Percentiles rank a stretch among this genome's conserved stretches.
These are phyloP conservation scores for Lepus americanus DNA, from an alignment of 2,113 vertebrate genomes.

Conservation along the genomic window DNA sequence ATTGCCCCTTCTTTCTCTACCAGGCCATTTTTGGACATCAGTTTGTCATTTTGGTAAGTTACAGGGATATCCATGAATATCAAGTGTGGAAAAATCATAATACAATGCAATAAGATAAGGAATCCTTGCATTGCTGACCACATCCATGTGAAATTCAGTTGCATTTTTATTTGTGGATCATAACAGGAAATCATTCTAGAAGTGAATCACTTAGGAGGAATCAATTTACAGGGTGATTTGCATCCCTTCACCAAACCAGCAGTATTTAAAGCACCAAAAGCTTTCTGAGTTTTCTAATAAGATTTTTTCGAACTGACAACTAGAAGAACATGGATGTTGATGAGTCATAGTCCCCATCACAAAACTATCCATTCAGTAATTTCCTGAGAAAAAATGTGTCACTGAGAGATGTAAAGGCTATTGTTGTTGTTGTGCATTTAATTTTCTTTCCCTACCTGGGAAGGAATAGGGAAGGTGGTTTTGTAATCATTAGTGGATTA, in stretches of 20 bases:
- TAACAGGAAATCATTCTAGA: constrained; percentile 29
- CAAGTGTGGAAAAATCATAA: constrained; percentile 25
- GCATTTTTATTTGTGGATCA: constrained; percentile 27
- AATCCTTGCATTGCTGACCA: neutral
- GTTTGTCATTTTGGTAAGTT: constrained; percentile 15
- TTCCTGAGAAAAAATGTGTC: constrained; percentile 22
- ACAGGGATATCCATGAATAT: neutral
- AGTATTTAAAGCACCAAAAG: constrained; percentile 30
- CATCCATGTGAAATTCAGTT: neutral
- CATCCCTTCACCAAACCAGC: neutral
- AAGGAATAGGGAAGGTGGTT: neutral
- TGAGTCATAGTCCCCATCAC: neutral
- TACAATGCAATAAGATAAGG: neutral
- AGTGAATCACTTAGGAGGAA: constrained; percentile 1
- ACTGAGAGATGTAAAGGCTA: neutral
- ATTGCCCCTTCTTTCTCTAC: constrained; percentile 54
- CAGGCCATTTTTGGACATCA: constrained; percentile 51
- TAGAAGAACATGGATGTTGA: neutral
- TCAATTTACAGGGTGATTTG: constrained; percentile 16
- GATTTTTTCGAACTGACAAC: neutral
- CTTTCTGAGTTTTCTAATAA: constrained; percentile 8
- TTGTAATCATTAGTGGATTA: neutral
- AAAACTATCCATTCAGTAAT: neutral
- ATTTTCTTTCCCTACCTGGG: neutral
- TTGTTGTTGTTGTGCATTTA: neutral